A percentile compares a stretch with the other conserved stretches of the same genome.
Conservation (phyloP, 2,888 invertebrate species). For the Chymomyza caudatula region DNA sequence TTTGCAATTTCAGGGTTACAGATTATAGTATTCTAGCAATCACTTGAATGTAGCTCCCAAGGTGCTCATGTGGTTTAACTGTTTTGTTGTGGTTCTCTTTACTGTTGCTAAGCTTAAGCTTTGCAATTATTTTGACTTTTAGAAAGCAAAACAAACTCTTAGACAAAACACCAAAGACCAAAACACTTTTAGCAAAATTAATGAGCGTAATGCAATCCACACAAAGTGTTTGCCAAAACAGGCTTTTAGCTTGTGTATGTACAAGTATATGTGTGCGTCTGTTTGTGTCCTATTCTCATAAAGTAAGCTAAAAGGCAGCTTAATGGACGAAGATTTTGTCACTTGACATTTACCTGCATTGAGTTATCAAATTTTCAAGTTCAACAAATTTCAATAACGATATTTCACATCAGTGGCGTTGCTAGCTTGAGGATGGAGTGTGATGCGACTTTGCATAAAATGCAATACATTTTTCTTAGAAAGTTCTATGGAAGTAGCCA, state of each 20-base stretch:
- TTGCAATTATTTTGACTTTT: slow-evolving; percentile 34
- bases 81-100: background rate
- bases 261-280: background rate
- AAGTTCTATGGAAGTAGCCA: too few relatives aligned
- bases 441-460: too few relatives aligned
- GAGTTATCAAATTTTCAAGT: slow-evolving; percentile 47
- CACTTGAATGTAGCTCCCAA: too few relatives aligned
- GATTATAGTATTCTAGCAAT: too few relatives aligned
- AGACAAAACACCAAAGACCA: background rate
- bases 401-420: background rate
- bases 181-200: slow-evolving; percentile 18
- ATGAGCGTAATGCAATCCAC: slow-evolving; percentile 20
- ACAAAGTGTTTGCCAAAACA: slow-evolving; percentile 5
- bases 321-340: background rate
- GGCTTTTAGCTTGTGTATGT: background rate
- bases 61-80: too few relatives aligned
- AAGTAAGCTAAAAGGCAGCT: background rate
- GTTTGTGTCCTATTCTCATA: background rate
- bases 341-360: slow-evolving; percentile 18
- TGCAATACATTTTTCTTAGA: too few relatives aligned
- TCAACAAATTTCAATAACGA: slow-evolving; percentile 34
- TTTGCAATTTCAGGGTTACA: too few relatives aligned
- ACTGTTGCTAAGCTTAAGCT: slow-evolving; percentile 15
- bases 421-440: too few relatives aligned
- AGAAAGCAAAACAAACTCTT: background rate